Evolutionary conservation across 2,888 invertebrate species (phyloP).

Genomic region (Pogonocherus hispidulus): DNA sequence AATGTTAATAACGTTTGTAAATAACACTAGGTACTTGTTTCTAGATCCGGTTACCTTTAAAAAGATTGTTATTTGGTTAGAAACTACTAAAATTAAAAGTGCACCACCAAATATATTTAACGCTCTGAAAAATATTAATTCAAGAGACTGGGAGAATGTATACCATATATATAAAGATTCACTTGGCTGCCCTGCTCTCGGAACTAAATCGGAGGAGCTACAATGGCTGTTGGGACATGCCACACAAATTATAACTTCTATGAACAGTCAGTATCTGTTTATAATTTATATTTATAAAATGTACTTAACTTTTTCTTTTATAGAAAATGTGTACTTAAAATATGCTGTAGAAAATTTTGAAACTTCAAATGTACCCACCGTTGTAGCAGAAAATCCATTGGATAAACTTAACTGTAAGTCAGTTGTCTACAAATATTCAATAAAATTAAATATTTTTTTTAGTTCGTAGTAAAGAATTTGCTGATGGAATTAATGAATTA

Average conservation of each 20-base stretch:
- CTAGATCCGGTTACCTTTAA: constrained; percentile 86
- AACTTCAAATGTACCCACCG: constrained; percentile 76
- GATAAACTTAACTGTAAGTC: constrained; percentile 90
- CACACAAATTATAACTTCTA: constrained; percentile 85
- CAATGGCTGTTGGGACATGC: constrained; percentile 92
- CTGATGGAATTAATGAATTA: constrained; percentile 83
- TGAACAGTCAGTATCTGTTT: constrained; percentile 78
- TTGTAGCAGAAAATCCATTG: constrained; percentile 85
- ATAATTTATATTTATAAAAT: constrained; percentile 25
- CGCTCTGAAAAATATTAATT: constrained; percentile 78
- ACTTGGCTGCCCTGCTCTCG: constrained; percentile 79
- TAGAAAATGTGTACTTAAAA: constrained; percentile 79
- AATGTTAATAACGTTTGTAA: too few relatives aligned
- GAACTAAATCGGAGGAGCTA: constrained; percentile 77
- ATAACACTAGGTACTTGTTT: too few relatives aligned
- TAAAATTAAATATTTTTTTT: constrained; percentile 64
- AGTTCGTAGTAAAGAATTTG: constrained; percentile 89
- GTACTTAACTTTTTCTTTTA: constrained; percentile 59
- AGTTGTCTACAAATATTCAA: constrained; percentile 4
- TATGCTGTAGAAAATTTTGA: constrained; percentile 76
- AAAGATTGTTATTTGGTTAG: constrained; percentile 89
- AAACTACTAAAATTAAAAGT: constrained; percentile 92
- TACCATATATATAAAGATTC: constrained; percentile 83
- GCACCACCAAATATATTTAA: constrained; percentile 87
- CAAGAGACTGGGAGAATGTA: constrained; percentile 78